phyloP scores from a whole-genome alignment of 2,113 vertebrate species.

The Micronycteris hirsuta region DNA sequence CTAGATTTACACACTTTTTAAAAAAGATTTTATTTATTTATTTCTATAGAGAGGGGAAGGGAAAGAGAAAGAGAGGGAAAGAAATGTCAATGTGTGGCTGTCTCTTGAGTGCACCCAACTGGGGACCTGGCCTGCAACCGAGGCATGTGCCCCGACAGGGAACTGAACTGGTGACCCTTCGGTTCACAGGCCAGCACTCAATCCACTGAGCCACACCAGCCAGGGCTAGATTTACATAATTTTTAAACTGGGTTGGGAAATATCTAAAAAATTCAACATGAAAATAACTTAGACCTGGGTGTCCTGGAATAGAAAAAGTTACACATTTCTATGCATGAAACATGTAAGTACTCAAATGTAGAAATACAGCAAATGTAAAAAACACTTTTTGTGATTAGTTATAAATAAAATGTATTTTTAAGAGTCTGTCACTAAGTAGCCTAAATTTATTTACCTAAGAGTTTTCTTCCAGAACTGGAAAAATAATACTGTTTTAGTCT shows the following conservation, averaged over 20 bases:
- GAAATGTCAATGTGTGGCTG: too few species aligned
- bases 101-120: too few species aligned
- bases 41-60: too few species aligned
- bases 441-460: background rate
- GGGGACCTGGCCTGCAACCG: too few species aligned
- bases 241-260: background rate
- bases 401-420: background rate
- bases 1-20: background rate
- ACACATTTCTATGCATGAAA: background rate
- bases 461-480: background rate
- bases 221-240: too few species aligned
- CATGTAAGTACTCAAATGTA: background rate
- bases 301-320: background rate
- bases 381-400: background rate
- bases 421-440: background rate
- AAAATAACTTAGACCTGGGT: constrained; percentile 12
- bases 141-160: too few species aligned
- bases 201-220: too few species aligned
- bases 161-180: too few species aligned
- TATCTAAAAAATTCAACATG: background rate
- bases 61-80: too few species aligned
- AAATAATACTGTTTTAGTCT: background rate
- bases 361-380: constrained; percentile 18
- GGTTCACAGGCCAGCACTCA: too few species aligned
- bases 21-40: background rate